Base-by-base conservation (phyloP, 2,797 vertebrate genomes). In the Pantherophis alleghaniensis region DNA sequence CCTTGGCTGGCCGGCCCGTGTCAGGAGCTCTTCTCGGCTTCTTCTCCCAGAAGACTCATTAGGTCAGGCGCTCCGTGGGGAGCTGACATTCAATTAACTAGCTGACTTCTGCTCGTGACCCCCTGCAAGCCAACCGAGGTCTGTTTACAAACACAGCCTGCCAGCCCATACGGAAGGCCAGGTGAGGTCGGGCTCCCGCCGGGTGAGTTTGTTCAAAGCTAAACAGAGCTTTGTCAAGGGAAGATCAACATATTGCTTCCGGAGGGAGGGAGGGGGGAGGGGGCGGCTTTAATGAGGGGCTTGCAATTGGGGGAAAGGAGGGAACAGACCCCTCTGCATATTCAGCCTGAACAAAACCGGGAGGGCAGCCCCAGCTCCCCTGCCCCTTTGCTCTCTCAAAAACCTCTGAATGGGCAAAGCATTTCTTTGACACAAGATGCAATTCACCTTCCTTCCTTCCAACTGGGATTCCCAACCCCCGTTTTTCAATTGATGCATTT, bases 11-110 rank as follows among this genome's bases (percentile, higher is more conserved):
- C 60, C 7, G 7, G 59, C 59, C 18, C 0, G 22, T 24, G 59
- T 60, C 59, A 24, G 59, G 59, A 60, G 26, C 61, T 28, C 3
- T 13, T 28, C 61, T 28, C 26, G 11, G 11, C 55, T 66, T 16
- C 92, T 93, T 94, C 95, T 86, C 37, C 79, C 96, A 93, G 94
- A 96, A 94, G 96, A 97, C 97, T 98, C 98, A 98, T 98, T 98
- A 98, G 98, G 97, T 98, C 98, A 97, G 96, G 96, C 97, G 98
- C 97, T 94, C 96, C 4, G 97, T 97, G 95, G 98, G 96, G 97
- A 97, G 96, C 97, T 98, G 98, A 97, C 97, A 98, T 97, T 98
- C 98, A 98, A 98, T 99, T 98, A 99, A 98, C 97, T 96, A 97
- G 97, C 97, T 96, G 97, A 97, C 98, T 97, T 98, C 93, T 96